phyloP scores from a whole-genome alignment of 2,888 invertebrate genomes.

The Platypus cylindrus region DNA sequence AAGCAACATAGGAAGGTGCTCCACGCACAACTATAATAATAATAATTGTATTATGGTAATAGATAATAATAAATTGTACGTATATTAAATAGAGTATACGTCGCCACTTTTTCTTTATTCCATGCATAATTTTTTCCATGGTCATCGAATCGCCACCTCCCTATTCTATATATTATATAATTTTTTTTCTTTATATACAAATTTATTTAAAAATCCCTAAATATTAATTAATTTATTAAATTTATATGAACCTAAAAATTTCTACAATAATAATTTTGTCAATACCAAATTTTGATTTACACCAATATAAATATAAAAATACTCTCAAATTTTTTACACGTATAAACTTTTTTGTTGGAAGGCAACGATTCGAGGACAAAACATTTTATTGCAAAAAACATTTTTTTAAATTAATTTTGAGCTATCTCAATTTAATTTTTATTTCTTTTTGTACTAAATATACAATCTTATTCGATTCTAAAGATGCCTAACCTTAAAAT shows the following conservation, averaged over 20 bases:
- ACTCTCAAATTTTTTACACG: constrained; percentile 39
- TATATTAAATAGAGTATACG: constrained; percentile 37
- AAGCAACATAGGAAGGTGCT: constrained; percentile 31
- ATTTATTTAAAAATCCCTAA: constrained; percentile 57
- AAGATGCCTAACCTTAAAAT: constrained; percentile 38
- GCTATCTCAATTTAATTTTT: constrained; percentile 35
- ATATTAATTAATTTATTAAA: constrained; percentile 45
- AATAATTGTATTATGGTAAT: too few relatives aligned
- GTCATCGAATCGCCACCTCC: constrained; percentile 34
- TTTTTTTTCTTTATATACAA: constrained; percentile 48
- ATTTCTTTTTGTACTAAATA: constrained; percentile 34
- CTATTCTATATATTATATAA: constrained; percentile 48
- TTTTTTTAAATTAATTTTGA: constrained; percentile 33
- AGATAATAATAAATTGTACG: constrained; percentile 33
- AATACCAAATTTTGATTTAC: constrained; percentile 41
- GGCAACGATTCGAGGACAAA: constrained; percentile 1
- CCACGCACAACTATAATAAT: constrained; percentile 35
- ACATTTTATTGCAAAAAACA: background rate
- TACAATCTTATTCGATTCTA: constrained; percentile 40
- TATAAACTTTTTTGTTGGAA: constrained; percentile 28
- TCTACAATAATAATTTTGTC: constrained; percentile 39
- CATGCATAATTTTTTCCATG: constrained; percentile 31
- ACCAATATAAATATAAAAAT: constrained; percentile 41
- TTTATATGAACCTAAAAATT: constrained; percentile 37
- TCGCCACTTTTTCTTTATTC: constrained; percentile 34